Evolutionary conservation across 2,888 invertebrate genomes (phyloP).

Genomic region (Chydorus sphaericus): DNA sequence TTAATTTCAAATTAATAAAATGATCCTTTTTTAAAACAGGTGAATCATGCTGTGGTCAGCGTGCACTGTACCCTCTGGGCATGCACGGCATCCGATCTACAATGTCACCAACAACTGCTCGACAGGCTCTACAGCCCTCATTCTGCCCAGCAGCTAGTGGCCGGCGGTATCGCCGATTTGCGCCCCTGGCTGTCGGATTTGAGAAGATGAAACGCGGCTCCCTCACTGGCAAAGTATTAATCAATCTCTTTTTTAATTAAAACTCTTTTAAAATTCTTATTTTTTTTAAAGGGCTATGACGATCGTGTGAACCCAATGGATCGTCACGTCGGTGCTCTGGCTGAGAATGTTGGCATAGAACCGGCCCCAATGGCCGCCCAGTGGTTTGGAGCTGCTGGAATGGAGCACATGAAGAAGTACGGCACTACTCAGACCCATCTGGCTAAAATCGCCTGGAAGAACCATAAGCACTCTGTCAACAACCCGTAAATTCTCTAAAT

Average conservation of each 20-base stretch:
- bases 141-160: conserved; percentile 84
- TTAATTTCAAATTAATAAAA: too few species aligned
- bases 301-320: conserved; percentile 84
- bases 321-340: conserved; percentile 71
- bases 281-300: conserved; percentile 22
- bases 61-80: conserved; percentile 84
- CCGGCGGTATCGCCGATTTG: conserved; percentile 69
- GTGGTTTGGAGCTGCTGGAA: conserved; percentile 89
- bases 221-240: conserved; percentile 48
- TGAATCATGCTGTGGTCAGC: conserved; percentile 89
- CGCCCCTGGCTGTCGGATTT: conserved; percentile 89
- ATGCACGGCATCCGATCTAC: conserved; percentile 89
- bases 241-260: background rate
- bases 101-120: conserved; percentile 99
- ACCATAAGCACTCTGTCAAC: conserved; percentile 89
- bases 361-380: conserved; percentile 81
- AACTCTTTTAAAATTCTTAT: background rate
- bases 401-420: conserved; percentile 91
- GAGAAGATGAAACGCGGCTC: conserved; percentile 97
- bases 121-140: conserved; percentile 84
- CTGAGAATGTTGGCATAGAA: conserved; percentile 62
- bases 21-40: conserved; percentile 33
- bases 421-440: conserved; percentile 85
- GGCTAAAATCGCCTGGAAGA: conserved; percentile 95
- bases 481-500: conserved; percentile 54